Base-by-base conservation (phyloP, 2,888 invertebrate species). In the Amphipyra tragopoginis region DNA sequence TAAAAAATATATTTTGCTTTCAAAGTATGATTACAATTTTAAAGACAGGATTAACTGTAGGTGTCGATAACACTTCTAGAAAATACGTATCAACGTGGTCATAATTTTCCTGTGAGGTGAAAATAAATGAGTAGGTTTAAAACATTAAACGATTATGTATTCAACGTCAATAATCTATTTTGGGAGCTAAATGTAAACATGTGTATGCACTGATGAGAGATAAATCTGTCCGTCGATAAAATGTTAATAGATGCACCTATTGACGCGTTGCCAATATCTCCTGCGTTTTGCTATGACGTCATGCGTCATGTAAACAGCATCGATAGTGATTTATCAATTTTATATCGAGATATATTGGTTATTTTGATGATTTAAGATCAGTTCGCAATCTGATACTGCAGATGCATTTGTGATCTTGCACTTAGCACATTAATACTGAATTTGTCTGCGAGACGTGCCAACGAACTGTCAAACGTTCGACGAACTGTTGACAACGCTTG, bases 201-300 rank as follows among this genome's bases (percentile, higher is more conserved):
- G 54, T 63, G 63, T 49, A 62, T 72, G 63, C 62, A 63, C 38
- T 48, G 71, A 66, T 72, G 65, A 57, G 29, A 61, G 59, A 69
- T 69, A 74, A 57, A 74, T 78, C 54, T 48, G 62, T 58, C 47
- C 14, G 34, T 67, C 51, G 43, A 67, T 65, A 66, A 61, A 53
- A 63, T 61, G 62, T 65, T 61, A 63, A 65, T 57, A 58, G 65
- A 58, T 77, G 73, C 68, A 72, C 59, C 42, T 58, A 63, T 72
- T 72, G 79, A 77, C 45, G 59, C 13, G 33, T 43, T 79, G 78
- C 79, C 78, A 78, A 79, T 74, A 67, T 56, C 38, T 60, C 29
- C 26, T 69, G 50, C 69, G 64, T 65, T 65, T 54, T 57, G 38
- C 34, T 45, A 45, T 54, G 63, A 75, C 53, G 70, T 57, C 60